These are phyloP conservation scores for Ornithorhynchus anatinus DNA, from an alignment of 2,113 vertebrate species.

Conservation along the genomic window DNA sequence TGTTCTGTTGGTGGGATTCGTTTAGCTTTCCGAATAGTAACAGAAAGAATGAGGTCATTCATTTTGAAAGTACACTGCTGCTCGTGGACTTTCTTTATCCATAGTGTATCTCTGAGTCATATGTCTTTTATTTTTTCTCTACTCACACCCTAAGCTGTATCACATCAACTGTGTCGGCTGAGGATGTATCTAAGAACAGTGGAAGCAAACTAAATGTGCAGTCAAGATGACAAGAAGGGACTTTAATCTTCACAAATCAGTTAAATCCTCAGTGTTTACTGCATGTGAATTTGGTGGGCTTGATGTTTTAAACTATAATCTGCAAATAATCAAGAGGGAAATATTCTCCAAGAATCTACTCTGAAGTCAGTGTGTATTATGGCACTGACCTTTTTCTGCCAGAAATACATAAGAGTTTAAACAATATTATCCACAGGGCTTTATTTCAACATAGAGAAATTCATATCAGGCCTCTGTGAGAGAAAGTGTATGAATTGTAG, in stretches of 20 bases:
- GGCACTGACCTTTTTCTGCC: neutral
- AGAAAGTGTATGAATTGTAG: constrained; percentile 30
- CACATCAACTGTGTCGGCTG: constrained; percentile 50
- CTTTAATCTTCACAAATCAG: neutral
- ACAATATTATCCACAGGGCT: neutral
- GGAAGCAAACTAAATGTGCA: neutral
- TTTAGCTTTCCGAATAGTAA: constrained; percentile 35
- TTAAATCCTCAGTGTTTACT: neutral
- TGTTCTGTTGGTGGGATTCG: constrained; percentile 41
- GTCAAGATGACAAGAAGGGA: neutral
- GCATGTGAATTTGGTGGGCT: neutral
- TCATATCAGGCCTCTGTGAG: neutral
- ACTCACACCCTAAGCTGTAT: constrained; percentile 39
- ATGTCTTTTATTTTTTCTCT: constrained; percentile 51
- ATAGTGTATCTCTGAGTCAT: constrained; percentile 52
- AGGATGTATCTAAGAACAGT: constrained; percentile 40
- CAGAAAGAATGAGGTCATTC: constrained; percentile 49
- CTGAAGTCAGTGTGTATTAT: neutral
- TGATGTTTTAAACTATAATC: neutral
- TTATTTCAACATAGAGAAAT: neutral
- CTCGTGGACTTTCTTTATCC: constrained; percentile 54
- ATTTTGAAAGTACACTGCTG: constrained; percentile 49
- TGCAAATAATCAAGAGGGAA: constrained; percentile 29
- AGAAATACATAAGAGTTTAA: neutral
- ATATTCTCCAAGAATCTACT: neutral